phyloP scores from a whole-genome alignment of 2,888 invertebrate genomes.

The Laothoe populi region DNA sequence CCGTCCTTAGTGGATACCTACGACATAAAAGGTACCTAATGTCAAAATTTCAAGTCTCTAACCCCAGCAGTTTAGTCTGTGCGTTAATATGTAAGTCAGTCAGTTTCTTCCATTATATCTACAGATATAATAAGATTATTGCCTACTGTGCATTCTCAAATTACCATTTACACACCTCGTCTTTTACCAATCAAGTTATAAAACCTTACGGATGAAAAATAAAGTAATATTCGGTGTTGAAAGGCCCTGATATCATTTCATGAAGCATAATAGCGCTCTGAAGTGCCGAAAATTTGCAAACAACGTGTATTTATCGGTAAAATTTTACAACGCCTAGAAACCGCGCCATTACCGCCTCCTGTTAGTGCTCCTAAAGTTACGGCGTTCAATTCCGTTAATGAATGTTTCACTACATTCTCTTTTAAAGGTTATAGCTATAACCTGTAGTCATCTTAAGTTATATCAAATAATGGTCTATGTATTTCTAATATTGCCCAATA shows the following conservation, averaged over 20 bases:
- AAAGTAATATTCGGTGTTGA: conserved; percentile 2
- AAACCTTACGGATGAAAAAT: not conserved
- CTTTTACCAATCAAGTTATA: not conserved
- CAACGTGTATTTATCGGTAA: conserved; percentile 15
- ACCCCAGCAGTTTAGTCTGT: too few relatives aligned
- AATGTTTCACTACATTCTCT: conserved; percentile 19
- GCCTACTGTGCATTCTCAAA: too few relatives aligned
- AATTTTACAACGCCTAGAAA: conserved; percentile 1
- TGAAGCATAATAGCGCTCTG: not conserved
- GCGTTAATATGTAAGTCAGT: too few relatives aligned
- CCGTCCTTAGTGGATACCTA: too few relatives aligned
- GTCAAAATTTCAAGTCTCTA: too few relatives aligned
- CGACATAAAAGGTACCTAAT: too few relatives aligned
- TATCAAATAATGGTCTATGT: too few relatives aligned
- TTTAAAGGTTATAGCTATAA: too few relatives aligned
- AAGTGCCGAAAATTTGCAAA: conserved; percentile 19
- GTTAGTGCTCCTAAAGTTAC: not conserved
- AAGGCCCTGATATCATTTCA: not conserved
- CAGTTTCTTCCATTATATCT: too few relatives aligned
- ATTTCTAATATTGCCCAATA: too few relatives aligned
- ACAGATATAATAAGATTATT: too few relatives aligned
- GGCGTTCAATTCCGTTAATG: conserved; percentile 11
- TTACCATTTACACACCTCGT: not conserved
- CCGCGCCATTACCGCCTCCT: conserved; percentile 6
- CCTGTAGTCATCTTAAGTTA: too few relatives aligned